Percentiles rank a stretch among this genome's conserved stretches.
phyloP scores from a whole-genome alignment of 2,888 invertebrate species.

The Agrochola litura region DNA sequence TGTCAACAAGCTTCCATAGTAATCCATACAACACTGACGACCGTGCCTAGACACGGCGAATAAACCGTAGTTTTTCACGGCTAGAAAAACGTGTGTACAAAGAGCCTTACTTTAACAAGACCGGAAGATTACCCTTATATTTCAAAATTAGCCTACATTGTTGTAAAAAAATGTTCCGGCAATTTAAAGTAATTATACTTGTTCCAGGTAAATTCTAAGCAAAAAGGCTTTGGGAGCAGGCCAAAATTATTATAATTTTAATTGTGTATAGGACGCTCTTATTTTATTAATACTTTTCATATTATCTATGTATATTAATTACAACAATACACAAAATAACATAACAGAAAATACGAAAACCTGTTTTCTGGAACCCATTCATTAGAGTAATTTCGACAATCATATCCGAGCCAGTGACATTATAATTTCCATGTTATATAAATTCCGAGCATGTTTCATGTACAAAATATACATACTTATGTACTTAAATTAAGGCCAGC shows the following conservation, averaged over 20 bases:
- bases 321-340: not conserved
- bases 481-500: no score
- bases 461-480: not conserved
- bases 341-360: slow-evolving; percentile 10
- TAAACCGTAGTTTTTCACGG: no score
- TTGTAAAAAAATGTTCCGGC: slow-evolving; percentile 23
- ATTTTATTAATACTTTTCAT: not conserved
- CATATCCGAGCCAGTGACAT: slow-evolving; percentile 23
- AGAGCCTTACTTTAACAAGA: slow-evolving; percentile 2
- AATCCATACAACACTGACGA: no score
- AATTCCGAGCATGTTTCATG: slow-evolving; percentile 28
- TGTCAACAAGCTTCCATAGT: no score
- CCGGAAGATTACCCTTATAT: slow-evolving; percentile 49
- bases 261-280: not conserved
- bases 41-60: no score
- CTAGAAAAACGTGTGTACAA: no score
- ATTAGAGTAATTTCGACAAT: slow-evolving; percentile 39
- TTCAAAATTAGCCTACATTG: slow-evolving; percentile 50
- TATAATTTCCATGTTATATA: slow-evolving; percentile 34
- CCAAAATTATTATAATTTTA: slow-evolving; percentile 25
- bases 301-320: not conserved
- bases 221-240: slow-evolving; percentile 5
- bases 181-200: slow-evolving; percentile 28
- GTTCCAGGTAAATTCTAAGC: slow-evolving; percentile 13
- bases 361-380: slow-evolving; percentile 15